Percentiles rank a stretch among this genome's conserved stretches.
These are phyloP conservation scores for Leptatherina wallacei DNA, from an alignment of 2,797 vertebrate species.

Conservation along the genomic window DNA sequence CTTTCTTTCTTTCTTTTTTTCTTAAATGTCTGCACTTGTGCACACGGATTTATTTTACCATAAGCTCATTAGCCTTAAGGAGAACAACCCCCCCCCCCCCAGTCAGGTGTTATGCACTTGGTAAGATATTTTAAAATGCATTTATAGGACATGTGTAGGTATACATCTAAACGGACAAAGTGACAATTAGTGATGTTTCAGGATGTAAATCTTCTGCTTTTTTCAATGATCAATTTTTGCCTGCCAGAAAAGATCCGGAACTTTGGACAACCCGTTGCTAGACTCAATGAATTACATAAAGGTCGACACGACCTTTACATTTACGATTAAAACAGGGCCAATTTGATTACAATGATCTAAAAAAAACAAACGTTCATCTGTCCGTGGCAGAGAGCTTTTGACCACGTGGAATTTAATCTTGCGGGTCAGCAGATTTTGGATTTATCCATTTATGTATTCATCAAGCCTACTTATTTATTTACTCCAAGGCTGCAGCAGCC, in stretches of 20 bases:
- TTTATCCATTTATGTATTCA: no score
- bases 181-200: no score
- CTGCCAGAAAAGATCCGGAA: neutral
- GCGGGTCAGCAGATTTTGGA: no score
- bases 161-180: neutral
- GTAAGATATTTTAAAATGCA: conserved; percentile 33
- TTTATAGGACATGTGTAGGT: neutral
- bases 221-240: neutral
- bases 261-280: neutral
- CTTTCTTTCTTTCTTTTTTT: no score
- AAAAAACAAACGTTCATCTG: no score
- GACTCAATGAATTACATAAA: neutral
- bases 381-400: no score
- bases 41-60: conserved; percentile 47
- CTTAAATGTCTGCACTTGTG: conserved; percentile 2
- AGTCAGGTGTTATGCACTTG: conserved; percentile 56
- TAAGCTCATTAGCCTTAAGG: conserved; percentile 59
- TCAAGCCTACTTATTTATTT: no score
- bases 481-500: no score
- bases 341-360: no score
- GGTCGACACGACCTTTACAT: no score
- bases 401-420: no score
- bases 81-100: conserved; percentile 47
- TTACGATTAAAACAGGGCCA: no score
- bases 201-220: neutral